Base-by-base conservation (phyloP, 2,113 vertebrate genomes). In the Thamnaconus septentrionalis region DNA sequence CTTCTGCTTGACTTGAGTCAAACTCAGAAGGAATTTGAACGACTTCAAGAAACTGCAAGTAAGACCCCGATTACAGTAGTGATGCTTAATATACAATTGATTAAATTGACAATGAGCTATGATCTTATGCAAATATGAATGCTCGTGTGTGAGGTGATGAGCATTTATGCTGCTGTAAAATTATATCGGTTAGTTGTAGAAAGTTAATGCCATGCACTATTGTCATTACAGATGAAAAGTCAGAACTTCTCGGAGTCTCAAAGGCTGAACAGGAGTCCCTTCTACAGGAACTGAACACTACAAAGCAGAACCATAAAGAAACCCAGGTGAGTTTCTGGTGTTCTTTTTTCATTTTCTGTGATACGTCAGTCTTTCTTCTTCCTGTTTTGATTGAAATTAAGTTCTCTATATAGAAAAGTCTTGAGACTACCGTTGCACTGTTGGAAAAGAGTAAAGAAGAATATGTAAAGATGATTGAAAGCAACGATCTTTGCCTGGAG, bases 41-140 rank as follows among this genome's bases (percentile, higher is more conserved):
- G 85, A 5, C 91, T 96, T 59, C 77, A 92, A 64, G 90, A 94
- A 81, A 79, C 87, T 81, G 90, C 87, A 93, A 85, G 97, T 98
- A 93, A 91, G 91, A 66, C 53, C 7, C 45, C 5, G 9, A 63
- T 62, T 18, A 2, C 18, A 31, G 18, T 31, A 31, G 18, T 31
- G 18, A 31, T 31, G 18, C 18, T 31, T 31, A 31, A 31, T 31
- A 31, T 31, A 31, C 18, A 31, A 31, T 31, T 31, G 18, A 31
- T 31, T 31, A 2, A 31, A 31, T 31, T 31, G 18, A 31, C 18
- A 31, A 31, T 31, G 18, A 31, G 18, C 18, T 31, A 31, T 31
- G 18, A 31, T 31, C 18, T 2, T 31, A 31, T 31, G 18, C 18
- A 31, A 1, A 31, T 31, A 31, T 31, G 18, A 31, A 31, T 31